Evolutionary conservation across 2,888 invertebrate species (phyloP).

Genomic region (Chaetogeoica ovagalla): DNA sequence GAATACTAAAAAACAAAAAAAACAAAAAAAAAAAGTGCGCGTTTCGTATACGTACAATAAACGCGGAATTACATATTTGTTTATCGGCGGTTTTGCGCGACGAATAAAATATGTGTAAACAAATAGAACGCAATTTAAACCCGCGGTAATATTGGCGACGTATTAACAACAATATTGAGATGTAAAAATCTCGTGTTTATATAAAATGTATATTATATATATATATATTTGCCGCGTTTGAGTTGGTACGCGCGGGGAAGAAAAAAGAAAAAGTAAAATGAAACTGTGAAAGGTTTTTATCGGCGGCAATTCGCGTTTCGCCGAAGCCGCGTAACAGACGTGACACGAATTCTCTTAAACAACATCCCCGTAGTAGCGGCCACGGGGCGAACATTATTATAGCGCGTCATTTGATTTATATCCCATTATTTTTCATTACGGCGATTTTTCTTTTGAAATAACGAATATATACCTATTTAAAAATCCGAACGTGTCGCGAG

Average conservation of each 20-base stretch:
- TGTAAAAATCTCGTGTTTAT: constrained; percentile 3
- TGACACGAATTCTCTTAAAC: constrained; percentile 30
- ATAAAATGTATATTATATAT: background rate
- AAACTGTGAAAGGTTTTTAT: constrained; percentile 38
- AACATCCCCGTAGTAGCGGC: background rate
- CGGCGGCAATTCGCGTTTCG: constrained; percentile 48
- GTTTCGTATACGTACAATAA: too few relatives aligned
- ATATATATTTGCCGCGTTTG: background rate
- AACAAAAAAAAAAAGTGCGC: too few relatives aligned
- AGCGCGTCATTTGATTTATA: constrained; percentile 39
- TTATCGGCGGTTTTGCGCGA: too few relatives aligned
- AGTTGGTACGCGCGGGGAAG: background rate
- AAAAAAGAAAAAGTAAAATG: too few relatives aligned
- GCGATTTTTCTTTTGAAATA: constrained; percentile 24
- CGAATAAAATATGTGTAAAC: background rate
- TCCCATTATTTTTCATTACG: constrained; percentile 46
- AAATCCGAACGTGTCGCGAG: constrained; percentile 4
- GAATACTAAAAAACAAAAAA: too few relatives aligned
- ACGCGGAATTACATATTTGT: too few relatives aligned
- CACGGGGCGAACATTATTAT: background rate
- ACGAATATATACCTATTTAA: background rate
- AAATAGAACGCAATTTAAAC: background rate
- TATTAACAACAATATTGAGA: constrained; percentile 16
- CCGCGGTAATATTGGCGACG: background rate
- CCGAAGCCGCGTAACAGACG: constrained; percentile 28